Conservation (phyloP, 2,888 invertebrate genomes). For the Hipparchia sbordonii region DNA sequence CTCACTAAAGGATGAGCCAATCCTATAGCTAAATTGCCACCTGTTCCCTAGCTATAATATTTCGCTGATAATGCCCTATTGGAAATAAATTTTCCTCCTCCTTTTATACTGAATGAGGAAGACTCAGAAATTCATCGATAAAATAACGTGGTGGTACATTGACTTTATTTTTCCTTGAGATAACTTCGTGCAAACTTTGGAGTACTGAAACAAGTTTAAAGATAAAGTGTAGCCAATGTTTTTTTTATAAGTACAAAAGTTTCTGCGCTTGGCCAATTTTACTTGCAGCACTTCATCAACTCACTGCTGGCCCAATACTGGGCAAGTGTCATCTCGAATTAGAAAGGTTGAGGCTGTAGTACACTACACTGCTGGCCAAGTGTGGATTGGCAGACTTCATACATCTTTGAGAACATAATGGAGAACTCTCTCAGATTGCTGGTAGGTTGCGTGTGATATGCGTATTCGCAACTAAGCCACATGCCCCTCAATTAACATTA, state of each 20-base stretch:
- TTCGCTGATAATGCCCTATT: slow-evolving; percentile 36
- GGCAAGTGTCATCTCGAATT: no score
- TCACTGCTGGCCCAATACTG: no score
- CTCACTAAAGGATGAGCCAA: neutral
- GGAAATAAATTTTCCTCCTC: slow-evolving; percentile 38
- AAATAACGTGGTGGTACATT: neutral
- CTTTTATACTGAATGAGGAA: slow-evolving; percentile 25
- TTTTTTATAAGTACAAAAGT: neutral
- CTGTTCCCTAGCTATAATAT: slow-evolving; percentile 22
- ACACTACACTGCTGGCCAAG: no score
- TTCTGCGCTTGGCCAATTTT: no score
- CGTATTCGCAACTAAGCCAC: no score
- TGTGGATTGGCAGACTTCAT: no score
- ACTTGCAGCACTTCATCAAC: no score
- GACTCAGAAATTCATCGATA: slow-evolving; percentile 33
- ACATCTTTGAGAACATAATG: no score
- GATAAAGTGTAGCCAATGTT: neutral
- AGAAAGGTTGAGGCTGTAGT: no score
- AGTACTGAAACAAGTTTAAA: neutral
- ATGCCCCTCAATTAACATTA: no score
- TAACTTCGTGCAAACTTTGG: neutral
- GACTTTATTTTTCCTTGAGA: slow-evolving; percentile 1
- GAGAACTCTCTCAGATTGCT: no score
- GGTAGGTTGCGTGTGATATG: no score
- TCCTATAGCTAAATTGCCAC: neutral